Conservation (phyloP, 30 jellyfish, hydroid and myxozoan genomes). For the Phacellophora camtschatica region DNA sequence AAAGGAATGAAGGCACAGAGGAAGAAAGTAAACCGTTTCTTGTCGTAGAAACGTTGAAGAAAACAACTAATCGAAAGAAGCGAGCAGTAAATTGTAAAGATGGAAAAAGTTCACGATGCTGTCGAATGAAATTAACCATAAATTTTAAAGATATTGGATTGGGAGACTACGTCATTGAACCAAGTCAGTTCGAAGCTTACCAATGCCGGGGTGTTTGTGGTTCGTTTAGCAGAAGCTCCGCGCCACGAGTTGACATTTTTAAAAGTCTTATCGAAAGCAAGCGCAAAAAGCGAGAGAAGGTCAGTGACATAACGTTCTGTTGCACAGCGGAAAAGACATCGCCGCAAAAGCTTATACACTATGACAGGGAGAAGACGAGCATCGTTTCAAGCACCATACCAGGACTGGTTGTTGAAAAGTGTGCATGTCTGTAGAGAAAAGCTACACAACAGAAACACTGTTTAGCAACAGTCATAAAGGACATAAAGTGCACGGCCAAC, state of each 20-base stretch:
- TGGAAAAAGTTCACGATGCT: conserved; percentile 17
- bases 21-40: conserved; percentile 10
- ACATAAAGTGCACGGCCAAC: too few relatives aligned
- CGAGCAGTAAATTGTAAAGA: conserved; percentile 32
- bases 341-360: conserved; percentile 52
- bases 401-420: conserved; percentile 46
- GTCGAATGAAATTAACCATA: conserved; percentile 38
- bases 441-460: background rate
- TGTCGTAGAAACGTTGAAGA: conserved; percentile 18
- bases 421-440: conserved; percentile 41
- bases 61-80: background rate
- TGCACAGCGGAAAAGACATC: conserved; percentile 54
- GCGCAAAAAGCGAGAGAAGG: conserved; percentile 10
- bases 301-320: conserved; percentile 47
- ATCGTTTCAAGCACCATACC: conserved; percentile 3
- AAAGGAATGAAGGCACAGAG: background rate
- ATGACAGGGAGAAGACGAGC: conserved; percentile 29
- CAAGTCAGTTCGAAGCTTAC: conserved; percentile 55
- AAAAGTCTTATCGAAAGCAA: conserved; percentile 28
- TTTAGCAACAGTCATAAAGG: too few relatives aligned
- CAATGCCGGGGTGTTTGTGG: conserved; percentile 63
- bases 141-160: conserved; percentile 51
- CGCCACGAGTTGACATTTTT: conserved; percentile 52
- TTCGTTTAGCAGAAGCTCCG: conserved; percentile 23
- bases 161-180: conserved; percentile 33